Percentiles rank a stretch among this genome's conserved stretches.
These are phyloP conservation scores for Cossypha heuglini DNA, from an alignment of 2,797 vertebrate species.

Conservation along the genomic window DNA sequence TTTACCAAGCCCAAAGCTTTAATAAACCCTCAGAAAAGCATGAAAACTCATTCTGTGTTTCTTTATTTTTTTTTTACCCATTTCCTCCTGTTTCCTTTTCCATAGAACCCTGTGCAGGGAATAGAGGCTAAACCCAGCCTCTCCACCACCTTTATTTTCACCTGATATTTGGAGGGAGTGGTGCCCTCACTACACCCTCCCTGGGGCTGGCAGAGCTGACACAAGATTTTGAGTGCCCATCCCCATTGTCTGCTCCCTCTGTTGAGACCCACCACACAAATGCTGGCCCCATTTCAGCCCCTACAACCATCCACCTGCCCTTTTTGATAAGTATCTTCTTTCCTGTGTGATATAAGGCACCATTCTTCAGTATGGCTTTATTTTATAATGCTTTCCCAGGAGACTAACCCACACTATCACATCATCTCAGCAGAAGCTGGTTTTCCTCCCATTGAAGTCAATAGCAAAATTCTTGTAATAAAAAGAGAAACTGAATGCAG, in stretches of 20 bases:
- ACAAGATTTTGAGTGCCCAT: neutral
- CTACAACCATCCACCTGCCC: neutral
- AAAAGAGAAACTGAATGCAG: constrained; percentile 14
- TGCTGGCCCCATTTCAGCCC: neutral
- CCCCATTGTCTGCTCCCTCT: neutral
- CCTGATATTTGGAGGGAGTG: fast-evolving
- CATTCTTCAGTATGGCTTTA: constrained; percentile 2
- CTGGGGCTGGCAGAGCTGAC: neutral
- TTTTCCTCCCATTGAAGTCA: neutral
- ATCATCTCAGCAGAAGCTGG: neutral
- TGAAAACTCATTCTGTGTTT: neutral
- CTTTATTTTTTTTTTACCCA: neutral
- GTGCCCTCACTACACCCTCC: fast-evolving
- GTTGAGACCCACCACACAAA: neutral
- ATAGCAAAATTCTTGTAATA: neutral
- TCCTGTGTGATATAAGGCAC: neutral
- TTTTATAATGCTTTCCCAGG: neutral
- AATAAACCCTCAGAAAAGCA: neutral
- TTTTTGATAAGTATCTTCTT: neutral
- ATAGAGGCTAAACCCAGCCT: neutral
- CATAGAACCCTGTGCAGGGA: neutral
- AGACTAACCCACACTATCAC: neutral
- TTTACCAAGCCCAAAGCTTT: neutral
- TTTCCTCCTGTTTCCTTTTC: neutral
- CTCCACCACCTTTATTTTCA: neutral